phyloP scores from a whole-genome alignment of 1,140 invertebrate species.

The Condylostylus longicornis region DNA sequence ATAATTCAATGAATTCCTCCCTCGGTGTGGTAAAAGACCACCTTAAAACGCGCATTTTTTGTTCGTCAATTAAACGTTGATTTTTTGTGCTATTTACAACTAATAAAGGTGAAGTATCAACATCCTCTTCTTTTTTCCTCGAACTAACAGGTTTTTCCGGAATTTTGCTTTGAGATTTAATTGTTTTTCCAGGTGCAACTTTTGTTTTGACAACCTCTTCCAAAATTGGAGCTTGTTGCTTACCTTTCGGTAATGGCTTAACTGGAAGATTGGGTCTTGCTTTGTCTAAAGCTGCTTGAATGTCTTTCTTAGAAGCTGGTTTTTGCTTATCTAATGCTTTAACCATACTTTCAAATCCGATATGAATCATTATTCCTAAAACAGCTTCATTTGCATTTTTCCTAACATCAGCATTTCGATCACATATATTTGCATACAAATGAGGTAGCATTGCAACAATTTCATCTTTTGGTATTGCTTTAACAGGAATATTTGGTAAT shows the following conservation, averaged over 20 bases:
- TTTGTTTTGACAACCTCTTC: conserved; percentile 40
- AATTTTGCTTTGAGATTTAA: conserved; percentile 28
- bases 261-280: conserved; percentile 67
- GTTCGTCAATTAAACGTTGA: conserved; percentile 81
- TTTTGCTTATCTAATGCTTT: conserved; percentile 69
- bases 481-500: conserved; percentile 51
- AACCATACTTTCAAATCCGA: conserved; percentile 70
- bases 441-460: conserved; percentile 58
- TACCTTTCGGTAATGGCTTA: conserved; percentile 55
- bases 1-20: conserved; percentile 82
- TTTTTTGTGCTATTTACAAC: conserved; percentile 78
- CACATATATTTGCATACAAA: conserved; percentile 74
- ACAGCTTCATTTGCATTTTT: conserved; percentile 80
- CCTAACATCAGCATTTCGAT: conserved; percentile 79
- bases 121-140: conserved; percentile 75
- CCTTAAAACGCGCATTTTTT: conserved; percentile 79
- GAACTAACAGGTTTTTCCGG: conserved; percentile 33
- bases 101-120: conserved; percentile 63
- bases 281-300: conserved; percentile 71
- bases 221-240: conserved; percentile 28
- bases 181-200: conserved; percentile 35
- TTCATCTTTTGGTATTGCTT: conserved; percentile 67
- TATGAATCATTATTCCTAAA: conserved; percentile 82
- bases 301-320: conserved; percentile 68
- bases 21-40: conserved; percentile 93